phyloP scores from a whole-genome alignment of 2,888 invertebrate genomes.

The Epirrita christyi region DNA sequence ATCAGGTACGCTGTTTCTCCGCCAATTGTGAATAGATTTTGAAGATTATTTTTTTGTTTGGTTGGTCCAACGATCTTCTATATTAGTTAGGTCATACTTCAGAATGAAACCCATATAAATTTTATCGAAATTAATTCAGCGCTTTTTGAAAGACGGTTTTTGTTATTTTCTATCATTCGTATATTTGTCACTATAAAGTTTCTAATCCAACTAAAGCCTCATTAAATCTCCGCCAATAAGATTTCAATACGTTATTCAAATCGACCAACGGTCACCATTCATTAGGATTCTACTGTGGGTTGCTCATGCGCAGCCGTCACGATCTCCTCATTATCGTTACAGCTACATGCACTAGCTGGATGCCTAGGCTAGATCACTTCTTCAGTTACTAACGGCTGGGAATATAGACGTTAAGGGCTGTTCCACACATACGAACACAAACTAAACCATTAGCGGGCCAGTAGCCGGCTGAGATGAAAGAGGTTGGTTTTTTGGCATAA shows the following conservation, averaged over 20 bases:
- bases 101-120: no score
- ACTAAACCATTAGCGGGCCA: neutral
- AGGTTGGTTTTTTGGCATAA: no score
- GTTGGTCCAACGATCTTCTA: no score
- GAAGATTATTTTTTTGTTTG: no score
- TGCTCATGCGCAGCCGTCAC: constrained; percentile 17
- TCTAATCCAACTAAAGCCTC: neutral
- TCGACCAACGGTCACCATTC: constrained; percentile 16
- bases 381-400: constrained; percentile 4
- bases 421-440: neutral
- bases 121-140: no score
- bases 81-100: no score
- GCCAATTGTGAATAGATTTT: no score
- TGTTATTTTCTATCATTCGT: no score
- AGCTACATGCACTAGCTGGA: neutral
- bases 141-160: no score
- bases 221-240: neutral
- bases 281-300: constrained; percentile 19
- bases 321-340: constrained; percentile 20
- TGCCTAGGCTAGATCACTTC: constrained; percentile 5
- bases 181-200: no score
- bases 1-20: no score
- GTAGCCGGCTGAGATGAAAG: no score
- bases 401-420: constrained; percentile 2
- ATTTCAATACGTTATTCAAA: constrained; percentile 25